Percentiles rank a stretch among this genome's conserved stretches.
phyloP scores from a whole-genome alignment of 2,888 invertebrate species.

The Protodeltote pygarga region DNA sequence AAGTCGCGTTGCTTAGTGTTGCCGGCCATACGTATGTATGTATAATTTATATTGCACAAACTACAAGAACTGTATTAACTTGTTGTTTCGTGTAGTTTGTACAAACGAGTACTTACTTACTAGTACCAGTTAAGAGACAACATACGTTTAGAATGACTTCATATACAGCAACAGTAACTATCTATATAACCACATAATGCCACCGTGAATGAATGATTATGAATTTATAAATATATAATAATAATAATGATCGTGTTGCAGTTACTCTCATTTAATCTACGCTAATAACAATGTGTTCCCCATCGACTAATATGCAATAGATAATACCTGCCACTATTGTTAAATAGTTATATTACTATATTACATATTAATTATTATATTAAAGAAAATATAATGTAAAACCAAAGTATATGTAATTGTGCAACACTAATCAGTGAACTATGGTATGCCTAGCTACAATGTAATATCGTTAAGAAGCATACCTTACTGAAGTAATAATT shows the following conservation, averaged over 20 bases:
- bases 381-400: slow-evolving; percentile 51
- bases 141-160: slow-evolving; percentile 35
- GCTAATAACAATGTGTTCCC: slow-evolving; percentile 74
- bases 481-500: slow-evolving; percentile 29
- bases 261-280: slow-evolving; percentile 42
- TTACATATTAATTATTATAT: slow-evolving; percentile 35
- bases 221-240: no score
- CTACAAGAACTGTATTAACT: slow-evolving; percentile 20
- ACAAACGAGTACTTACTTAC: slow-evolving; percentile 50
- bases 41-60: slow-evolving; percentile 35
- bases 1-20: slow-evolving; percentile 36
- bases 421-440: slow-evolving; percentile 47
- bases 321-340: slow-evolving; percentile 72
- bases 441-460: slow-evolving; percentile 30
- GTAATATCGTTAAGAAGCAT: slow-evolving; percentile 30
- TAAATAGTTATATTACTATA: slow-evolving; percentile 42
- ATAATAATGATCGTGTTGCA: slow-evolving; percentile 30
- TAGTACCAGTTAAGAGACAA: slow-evolving; percentile 47
- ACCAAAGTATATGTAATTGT: slow-evolving; percentile 55
- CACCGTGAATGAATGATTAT: slow-evolving; percentile 23
- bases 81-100: slow-evolving; percentile 27
- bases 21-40: slow-evolving; percentile 27
- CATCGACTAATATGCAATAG: slow-evolving; percentile 77
- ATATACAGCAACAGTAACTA: slow-evolving; percentile 30
- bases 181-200: slow-evolving; percentile 21